Percentiles rank a stretch among this genome's conserved stretches.
phyloP scores from a whole-genome alignment of 2,113 vertebrate genomes.

The Chauna torquata region DNA sequence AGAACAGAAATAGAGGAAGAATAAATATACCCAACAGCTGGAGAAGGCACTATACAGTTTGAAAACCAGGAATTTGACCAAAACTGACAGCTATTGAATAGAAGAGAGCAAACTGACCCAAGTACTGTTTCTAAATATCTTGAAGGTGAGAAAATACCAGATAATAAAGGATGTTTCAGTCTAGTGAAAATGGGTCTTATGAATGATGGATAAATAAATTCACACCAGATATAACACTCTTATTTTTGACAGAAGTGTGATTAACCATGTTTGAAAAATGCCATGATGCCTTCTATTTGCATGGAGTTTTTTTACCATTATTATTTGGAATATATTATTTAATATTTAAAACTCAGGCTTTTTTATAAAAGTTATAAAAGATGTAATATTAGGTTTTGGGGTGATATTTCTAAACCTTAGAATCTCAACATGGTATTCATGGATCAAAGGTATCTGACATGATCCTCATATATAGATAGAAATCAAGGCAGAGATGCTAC shows the following conservation, averaged over 20 bases:
- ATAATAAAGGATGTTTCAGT: not conserved
- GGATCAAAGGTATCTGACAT: not conserved
- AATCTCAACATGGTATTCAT: not conserved
- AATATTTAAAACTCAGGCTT: not conserved
- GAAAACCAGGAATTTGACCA: not conserved
- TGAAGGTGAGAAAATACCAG: not conserved
- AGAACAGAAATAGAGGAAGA: not conserved
- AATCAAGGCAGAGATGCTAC: not conserved
- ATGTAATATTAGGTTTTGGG: fast-evolving
- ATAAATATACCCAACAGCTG: not conserved
- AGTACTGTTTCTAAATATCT: not conserved
- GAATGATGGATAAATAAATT: not conserved
- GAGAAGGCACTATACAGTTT: not conserved
- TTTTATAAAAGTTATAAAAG: not conserved
- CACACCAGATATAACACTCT: not conserved
- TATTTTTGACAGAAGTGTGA: not conserved
- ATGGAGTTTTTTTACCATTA: not conserved
- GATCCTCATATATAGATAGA: not conserved
- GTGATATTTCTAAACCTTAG: not conserved
- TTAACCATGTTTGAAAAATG: not conserved
- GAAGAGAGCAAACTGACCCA: not conserved
- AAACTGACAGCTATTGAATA: not conserved
- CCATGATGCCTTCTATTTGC: not conserved
- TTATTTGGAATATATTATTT: not conserved
- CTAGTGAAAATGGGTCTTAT: not conserved